Evolutionary conservation across 2,797 vertebrate species (phyloP), one percentile per base, ranked within the genome.

Genomic region (Megalops cyprinoides): DNA sequence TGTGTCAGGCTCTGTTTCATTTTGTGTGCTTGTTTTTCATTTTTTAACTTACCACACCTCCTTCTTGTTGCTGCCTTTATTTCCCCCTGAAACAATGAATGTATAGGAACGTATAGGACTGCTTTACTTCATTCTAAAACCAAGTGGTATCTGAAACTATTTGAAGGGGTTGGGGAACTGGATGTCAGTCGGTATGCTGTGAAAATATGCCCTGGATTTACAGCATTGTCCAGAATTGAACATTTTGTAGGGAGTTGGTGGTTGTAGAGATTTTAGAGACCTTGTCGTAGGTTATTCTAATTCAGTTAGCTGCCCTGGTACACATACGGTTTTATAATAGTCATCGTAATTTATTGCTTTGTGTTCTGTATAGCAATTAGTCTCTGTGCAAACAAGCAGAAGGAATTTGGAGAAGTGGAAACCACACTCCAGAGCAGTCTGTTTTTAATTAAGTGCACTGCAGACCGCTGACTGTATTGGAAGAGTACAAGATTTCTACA

Each of bases 391-490:
- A 86, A 88, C 79, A 86, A 65, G 56, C 31, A 65, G 80, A 71
- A 73, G 0, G 0, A 31, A 44, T 65, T 28, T 76, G 8, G 14
- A n/a, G 74, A 53, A 56, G 49, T 49, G 25, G 55, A 65, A 73
- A 69, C 77, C 49, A 20, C 79, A 78, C 81, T 86, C 81, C 62
- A 10, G 76, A 82, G 82, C 74, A 51, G 71, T 85, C 65, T 76
- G 73, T 84, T 90, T 90, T 90, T 90, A 88, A 93, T 93, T 83
- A 92, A 90, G 82, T 86, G 81, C 84, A 80, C 60, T 87, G 87
- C 81, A 85, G 73, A 84, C 78, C 51, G 25, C 56, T 84, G 69
- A 87, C 81, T 49, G 20, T 88, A 87, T 91, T 90, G 82, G 85
- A 92, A 87, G 85, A n/a, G 74, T 84, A 74, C 74, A 80, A 81